phyloP scores from a whole-genome alignment of 2,888 invertebrate species.

The Ariolimax columbianus region DNA sequence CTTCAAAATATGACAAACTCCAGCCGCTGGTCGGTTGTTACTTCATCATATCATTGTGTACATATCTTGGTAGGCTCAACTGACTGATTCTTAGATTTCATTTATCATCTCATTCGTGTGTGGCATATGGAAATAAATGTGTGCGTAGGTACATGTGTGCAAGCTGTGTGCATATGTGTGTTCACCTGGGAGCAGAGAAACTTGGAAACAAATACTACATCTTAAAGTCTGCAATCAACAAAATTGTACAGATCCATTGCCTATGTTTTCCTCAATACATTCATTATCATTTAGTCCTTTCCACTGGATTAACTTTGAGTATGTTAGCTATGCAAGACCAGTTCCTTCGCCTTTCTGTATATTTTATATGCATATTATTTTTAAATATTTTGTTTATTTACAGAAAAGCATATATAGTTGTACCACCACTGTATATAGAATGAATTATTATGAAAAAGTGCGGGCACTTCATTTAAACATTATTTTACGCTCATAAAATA shows the following conservation, averaged over 20 bases:
- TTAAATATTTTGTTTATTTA: too few species aligned
- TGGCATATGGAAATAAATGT: not conserved
- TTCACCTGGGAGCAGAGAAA: not conserved
- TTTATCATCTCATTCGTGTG: not conserved
- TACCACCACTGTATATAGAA: too few species aligned
- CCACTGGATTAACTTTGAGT: too few species aligned
- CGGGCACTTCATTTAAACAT: too few species aligned
- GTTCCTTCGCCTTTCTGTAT: too few species aligned
- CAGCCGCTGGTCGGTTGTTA: not conserved
- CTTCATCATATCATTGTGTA: constrained; percentile 15
- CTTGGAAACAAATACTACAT: not conserved
- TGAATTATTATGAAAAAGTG: too few species aligned
- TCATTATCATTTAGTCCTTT: too few species aligned
- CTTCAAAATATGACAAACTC: not conserved
- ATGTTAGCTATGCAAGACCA: too few species aligned
- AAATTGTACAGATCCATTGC: not conserved
- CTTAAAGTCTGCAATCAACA: not conserved
- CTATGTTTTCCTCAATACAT: not conserved
- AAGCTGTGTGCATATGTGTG: not conserved
- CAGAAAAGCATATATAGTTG: too few species aligned
- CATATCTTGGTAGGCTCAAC: not conserved
- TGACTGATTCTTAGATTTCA: not conserved
- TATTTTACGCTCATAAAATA: too few species aligned
- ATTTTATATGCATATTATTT: too few species aligned
- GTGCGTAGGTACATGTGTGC: not conserved